A percentile compares a stretch with the other conserved stretches of the same genome.
phyloP scores from a whole-genome alignment of 2,113 vertebrate species.

The Psettodes erumei region DNA sequence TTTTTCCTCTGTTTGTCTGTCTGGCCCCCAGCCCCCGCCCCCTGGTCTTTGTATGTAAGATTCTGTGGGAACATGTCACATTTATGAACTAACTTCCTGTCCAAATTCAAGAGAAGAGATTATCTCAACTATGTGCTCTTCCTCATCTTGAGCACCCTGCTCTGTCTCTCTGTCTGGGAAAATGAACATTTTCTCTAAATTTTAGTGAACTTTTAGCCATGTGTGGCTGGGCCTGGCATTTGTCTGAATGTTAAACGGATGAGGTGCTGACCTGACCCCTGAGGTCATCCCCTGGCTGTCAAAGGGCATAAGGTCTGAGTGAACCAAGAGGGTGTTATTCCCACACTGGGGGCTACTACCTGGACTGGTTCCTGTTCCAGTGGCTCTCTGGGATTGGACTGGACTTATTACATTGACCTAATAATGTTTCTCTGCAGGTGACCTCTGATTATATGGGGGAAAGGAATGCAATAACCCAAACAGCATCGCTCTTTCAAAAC shows the following conservation, averaged over 20 bases:
- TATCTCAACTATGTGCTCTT: conserved; percentile 25
- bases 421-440: background rate
- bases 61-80: conserved; percentile 62
- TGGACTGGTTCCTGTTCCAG: background rate
- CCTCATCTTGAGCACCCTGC: background rate
- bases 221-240: conserved; percentile 14
- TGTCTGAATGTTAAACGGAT: conserved; percentile 47
- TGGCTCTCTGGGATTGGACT: background rate
- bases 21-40: background rate
- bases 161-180: conserved; percentile 11
- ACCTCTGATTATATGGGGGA: background rate
- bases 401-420: background rate
- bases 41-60: background rate
- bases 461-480: background rate
- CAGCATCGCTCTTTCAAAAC: background rate
- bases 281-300: conserved; percentile 20
- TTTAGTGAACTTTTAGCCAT: background rate
- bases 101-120: conserved; percentile 15
- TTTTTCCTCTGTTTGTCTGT: conserved; percentile 21
- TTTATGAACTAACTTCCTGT: conserved; percentile 68
- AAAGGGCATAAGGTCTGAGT: conserved; percentile 55
- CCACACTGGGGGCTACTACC: conserved; percentile 34
- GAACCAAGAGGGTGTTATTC: conserved; percentile 40
- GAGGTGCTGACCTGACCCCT: conserved; percentile 55
- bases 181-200: background rate